Base-by-base conservation (phyloP, 2,797 vertebrate species). In the Chelon auratus region DNA sequence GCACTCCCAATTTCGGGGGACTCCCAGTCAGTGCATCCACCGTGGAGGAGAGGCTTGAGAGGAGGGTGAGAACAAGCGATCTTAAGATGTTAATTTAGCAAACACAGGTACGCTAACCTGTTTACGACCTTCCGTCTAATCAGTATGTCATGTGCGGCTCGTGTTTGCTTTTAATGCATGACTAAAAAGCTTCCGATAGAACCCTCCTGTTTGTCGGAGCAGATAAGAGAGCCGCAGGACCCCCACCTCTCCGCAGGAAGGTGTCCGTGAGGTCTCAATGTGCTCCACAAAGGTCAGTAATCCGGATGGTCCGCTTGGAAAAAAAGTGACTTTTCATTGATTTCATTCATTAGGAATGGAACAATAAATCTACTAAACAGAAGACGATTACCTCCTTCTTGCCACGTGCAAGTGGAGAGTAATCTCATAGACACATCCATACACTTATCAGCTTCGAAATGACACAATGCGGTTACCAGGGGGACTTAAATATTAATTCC, bases 401-500 rank as follows among this genome's bases (percentile, higher is more conserved):
- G 67, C 87, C 83, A 80, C 65, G 20, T 79, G 83, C 82, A 76
- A 76, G 75, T 59, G 69, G 62, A 75, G 57, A 33, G 68, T 76
- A 92, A 93, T 93, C 91, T 91, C 76, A 63, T 83, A 74, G 78
- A 91, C 87, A 89, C 88, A 93, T 90, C 88, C 91, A 59, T 72
- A 83, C 77, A 88, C 90, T 93, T 94, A 94, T 94, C 93, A 91
- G 91, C 91, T 86, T 77, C 56, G 2, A 82, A 91, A 78, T 91
- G 93, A 92, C 91, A 93, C 88, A 90, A 92, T 81, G 83, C 88
- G 88, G 80, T 81, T 89, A 88, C 86, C 78, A 72, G 65, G 68
- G 79, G 84, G 90, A 89, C 92, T 93, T 91, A 91, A 90, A 93
- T 93, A 94, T 94, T 92, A 93, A 94, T 94, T 94, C 91, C 91